These are phyloP conservation scores for Centropus bengalensis DNA, from an alignment of 2,113 vertebrate species.

Conservation along the genomic window DNA sequence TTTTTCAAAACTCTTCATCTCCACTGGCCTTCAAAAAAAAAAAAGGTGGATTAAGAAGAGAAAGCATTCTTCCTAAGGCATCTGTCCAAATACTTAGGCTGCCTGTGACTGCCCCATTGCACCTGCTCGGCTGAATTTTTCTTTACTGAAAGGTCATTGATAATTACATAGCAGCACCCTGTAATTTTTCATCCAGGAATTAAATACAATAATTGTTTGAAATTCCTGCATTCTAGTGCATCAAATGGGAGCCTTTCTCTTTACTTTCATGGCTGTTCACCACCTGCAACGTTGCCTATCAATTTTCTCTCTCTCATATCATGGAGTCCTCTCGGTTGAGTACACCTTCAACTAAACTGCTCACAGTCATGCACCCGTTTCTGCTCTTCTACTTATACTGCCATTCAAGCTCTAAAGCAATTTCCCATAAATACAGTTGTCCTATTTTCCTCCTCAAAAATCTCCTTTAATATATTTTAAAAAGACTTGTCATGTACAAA, in stretches of 20 bases:
- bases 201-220: slow-evolving; percentile 27
- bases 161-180: slow-evolving; percentile 39
- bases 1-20: background rate
- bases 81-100: background rate
- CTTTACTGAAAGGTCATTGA: slow-evolving; percentile 44
- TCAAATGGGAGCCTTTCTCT: background rate
- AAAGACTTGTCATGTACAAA: background rate
- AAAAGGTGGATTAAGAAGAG: background rate
- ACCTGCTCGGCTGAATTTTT: background rate
- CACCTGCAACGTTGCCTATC: background rate
- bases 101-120: background rate
- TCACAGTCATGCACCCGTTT: background rate
- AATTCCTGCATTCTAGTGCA: background rate
- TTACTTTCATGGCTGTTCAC: background rate
- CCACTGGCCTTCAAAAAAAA: background rate
- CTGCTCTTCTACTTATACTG: background rate
- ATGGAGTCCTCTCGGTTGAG: background rate
- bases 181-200: slow-evolving; percentile 51
- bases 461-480: background rate
- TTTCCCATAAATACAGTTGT: background rate
- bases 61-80: background rate
- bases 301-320: background rate
- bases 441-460: background rate
- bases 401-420: background rate
- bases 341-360: background rate